Evolutionary conservation across 1,140 invertebrate genomes (phyloP).

Genomic region (Drosophila elegans): DNA sequence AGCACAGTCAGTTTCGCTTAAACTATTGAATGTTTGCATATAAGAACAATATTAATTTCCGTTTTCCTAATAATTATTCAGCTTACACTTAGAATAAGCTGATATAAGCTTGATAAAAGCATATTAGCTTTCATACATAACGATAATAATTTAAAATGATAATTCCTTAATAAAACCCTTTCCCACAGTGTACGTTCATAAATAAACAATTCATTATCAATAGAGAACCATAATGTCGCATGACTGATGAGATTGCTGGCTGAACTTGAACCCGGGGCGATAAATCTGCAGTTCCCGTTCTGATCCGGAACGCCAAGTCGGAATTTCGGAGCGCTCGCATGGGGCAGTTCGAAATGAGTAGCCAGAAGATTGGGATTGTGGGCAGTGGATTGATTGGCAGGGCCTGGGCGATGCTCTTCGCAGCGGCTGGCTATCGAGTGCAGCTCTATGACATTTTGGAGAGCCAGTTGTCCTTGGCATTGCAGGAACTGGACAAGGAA

Average conservation of each 20-base stretch:
- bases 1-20: too few species aligned
- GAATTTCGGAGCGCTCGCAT: not conserved
- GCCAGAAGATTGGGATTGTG: slow-evolving; percentile 89
- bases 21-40: too few species aligned
- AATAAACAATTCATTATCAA: slow-evolving; percentile 66
- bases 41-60: too few species aligned
- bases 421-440: slow-evolving; percentile 94
- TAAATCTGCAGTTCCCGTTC: slow-evolving; percentile 50
- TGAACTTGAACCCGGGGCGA: slow-evolving; percentile 67
- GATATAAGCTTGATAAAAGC: too few species aligned
- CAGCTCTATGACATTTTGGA: slow-evolving; percentile 92
- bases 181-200: slow-evolving; percentile 8
- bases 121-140: too few species aligned
- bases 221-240: slow-evolving; percentile 41
- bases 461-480: slow-evolving; percentile 89
- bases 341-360: slow-evolving; percentile 60
- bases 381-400: slow-evolving; percentile 95
- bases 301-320: not conserved
- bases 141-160: too few species aligned
- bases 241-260: slow-evolving; percentile 55
- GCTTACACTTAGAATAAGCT: too few species aligned
- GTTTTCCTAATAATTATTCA: too few species aligned
- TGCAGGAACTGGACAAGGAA: slow-evolving; percentile 90
- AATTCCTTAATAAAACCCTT: not conserved
- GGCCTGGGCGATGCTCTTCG: slow-evolving; percentile 98